Conservation (phyloP, 2,888 invertebrate species). For the Syritta pipiens region DNA sequence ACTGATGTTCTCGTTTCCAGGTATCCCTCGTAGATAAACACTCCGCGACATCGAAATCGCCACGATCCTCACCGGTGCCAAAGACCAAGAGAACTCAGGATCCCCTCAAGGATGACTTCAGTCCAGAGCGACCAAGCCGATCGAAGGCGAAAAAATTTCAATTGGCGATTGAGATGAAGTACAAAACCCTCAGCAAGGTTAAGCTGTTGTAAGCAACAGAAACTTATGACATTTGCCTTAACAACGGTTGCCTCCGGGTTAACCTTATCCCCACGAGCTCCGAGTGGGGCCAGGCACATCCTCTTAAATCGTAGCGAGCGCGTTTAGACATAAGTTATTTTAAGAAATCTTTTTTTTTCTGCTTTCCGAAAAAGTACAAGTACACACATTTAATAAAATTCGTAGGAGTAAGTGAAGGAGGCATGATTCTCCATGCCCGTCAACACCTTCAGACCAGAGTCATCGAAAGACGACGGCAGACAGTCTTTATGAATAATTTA, state of each 20-base stretch:
- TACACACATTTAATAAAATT: slow-evolving; percentile 27
- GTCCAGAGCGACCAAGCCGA: slow-evolving; percentile 58
- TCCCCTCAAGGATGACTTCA: slow-evolving; percentile 45
- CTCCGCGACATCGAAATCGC: slow-evolving; percentile 22
- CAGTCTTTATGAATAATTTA: not conserved
- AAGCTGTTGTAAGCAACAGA: slow-evolving; percentile 59
- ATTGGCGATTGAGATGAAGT: slow-evolving; percentile 47
- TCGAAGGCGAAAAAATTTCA: slow-evolving; percentile 53
- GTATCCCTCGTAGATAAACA: slow-evolving; percentile 36
- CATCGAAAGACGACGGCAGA: too few relatives aligned
- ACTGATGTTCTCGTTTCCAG: slow-evolving; percentile 6
- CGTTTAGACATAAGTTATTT: slow-evolving; percentile 29
- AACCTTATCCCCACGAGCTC: slow-evolving; percentile 11
- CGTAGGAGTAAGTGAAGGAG: too few relatives aligned
- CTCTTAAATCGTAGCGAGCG: slow-evolving; percentile 28
- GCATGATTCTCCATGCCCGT: too few relatives aligned
- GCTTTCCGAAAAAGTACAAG: slow-evolving; percentile 62
- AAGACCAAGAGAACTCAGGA: slow-evolving; percentile 31
- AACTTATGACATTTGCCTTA: too few relatives aligned
- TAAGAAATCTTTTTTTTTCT: slow-evolving; percentile 41
- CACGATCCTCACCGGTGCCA: slow-evolving; percentile 34
- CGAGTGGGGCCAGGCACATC: slow-evolving; percentile 51
- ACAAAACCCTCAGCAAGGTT: slow-evolving; percentile 56
- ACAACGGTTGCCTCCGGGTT: not conserved
- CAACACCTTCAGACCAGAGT: too few relatives aligned